These are phyloP conservation scores for Omphaloscelis lunosa DNA, from an alignment of 2,888 invertebrate genomes.

Conservation along the genomic window DNA sequence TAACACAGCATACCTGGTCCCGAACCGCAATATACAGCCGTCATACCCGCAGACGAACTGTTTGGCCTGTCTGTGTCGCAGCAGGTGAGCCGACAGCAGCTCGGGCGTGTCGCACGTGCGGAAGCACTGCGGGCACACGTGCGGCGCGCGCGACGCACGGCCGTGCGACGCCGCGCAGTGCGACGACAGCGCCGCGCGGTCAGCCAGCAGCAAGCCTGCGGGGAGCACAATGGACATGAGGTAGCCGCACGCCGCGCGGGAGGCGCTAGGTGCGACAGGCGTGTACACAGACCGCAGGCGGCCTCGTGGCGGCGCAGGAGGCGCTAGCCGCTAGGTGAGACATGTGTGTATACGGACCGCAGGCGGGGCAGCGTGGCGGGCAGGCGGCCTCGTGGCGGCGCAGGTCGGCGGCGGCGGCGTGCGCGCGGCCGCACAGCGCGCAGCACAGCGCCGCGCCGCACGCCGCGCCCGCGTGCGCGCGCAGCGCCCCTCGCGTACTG, in stretches of 20 bases:
- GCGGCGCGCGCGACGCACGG: slow-evolving; percentile 62
- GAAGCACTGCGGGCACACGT: slow-evolving; percentile 79
- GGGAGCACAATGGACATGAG: too few species aligned
- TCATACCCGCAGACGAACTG: slow-evolving; percentile 87
- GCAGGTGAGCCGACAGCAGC: slow-evolving; percentile 78
- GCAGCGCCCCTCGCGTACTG: slow-evolving; percentile 70
- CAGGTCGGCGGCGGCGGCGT: slow-evolving; percentile 34
- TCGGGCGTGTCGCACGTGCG: slow-evolving; percentile 65
- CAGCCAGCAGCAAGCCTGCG: slow-evolving; percentile 49
- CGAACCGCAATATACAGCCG: slow-evolving; percentile 85
- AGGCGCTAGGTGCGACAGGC: neutral
- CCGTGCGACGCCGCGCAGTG: slow-evolving; percentile 70
- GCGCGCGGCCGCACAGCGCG: slow-evolving; percentile 73
- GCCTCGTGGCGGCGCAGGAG: too few species aligned
- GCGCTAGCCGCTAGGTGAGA: neutral
- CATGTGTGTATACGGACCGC: slow-evolving; percentile 21
- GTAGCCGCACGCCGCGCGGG: too few species aligned
- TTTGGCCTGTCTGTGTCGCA: slow-evolving; percentile 79
- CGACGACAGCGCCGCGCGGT: slow-evolving; percentile 68
- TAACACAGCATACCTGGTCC: slow-evolving; percentile 73
- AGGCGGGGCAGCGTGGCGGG: slow-evolving; percentile 63
- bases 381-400: slow-evolving; percentile 50
- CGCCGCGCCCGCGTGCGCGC: slow-evolving; percentile 70
- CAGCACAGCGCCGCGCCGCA: slow-evolving; percentile 68
- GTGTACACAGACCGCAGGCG: too few species aligned